Evolutionary conservation across 2,797 vertebrate genomes (phyloP), one percentile per base, ranked within the genome.

Genomic region (Scolopax rusticola): DNA sequence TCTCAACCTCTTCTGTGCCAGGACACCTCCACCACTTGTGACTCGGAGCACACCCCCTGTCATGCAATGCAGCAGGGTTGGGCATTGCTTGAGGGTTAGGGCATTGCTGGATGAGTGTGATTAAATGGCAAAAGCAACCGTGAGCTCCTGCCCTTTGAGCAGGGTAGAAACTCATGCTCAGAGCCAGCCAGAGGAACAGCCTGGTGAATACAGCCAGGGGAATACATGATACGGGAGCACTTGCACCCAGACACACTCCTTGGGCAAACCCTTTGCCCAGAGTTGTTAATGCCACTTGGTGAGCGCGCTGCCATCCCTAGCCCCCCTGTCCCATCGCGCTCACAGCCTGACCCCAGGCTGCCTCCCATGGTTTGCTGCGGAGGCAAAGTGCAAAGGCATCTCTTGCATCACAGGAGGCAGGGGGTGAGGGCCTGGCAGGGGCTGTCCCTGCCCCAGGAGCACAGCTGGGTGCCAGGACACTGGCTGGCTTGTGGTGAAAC

Each of bases 71-170:
- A 41, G 53, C 28, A 1, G 2, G 19, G 41, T 36, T 36, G 36
- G 36, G 36, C 36, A 36, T 36, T 36, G 36, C 82, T 63, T 15
- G 11, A 43, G 57, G 15, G 6, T 11, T n/a, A 54, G 40, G 75
- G 40, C 0, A 0, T 21, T 41, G 89, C 38, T 57, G 57, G 69
- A 40, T 70, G 57, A 2, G 1, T 27, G 45, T 11, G 65, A 45
- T 86, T 17, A 41, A 30, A 53, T 33, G 43, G 84, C 54, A 59
- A 60, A 63, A 63, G 71, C n/a, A 45, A n/a, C 54, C 6, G 28
- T 18, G 65, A 75, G 77, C 85, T 64, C 68, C 64, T 93, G 91
- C 84, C 89, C 89, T 94, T 81, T 81, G 87, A 77, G 47, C 89
- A 84, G 68, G 56, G 48, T 56, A 51, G 81, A 74, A 83, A 45